These are phyloP conservation scores for Balaenoptera acutorostrata DNA, from an alignment of 2,113 vertebrate species.

Conservation along the genomic window DNA sequence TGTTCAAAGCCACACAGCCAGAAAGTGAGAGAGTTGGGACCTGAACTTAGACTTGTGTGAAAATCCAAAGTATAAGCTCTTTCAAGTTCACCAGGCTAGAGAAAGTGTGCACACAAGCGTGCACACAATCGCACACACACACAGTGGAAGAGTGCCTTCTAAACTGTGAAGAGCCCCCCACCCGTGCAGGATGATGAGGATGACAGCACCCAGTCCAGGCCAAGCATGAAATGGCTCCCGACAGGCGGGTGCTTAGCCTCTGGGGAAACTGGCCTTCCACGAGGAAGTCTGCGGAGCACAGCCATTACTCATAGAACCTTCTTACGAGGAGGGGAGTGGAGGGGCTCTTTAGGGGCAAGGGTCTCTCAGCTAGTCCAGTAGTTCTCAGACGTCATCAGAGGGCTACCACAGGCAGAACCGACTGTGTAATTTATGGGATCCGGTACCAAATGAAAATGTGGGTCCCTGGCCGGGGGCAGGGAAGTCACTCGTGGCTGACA, in stretches of 20 bases:
- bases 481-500: neutral
- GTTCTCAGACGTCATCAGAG: neutral
- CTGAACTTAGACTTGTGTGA: neutral
- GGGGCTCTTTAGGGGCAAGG: neutral
- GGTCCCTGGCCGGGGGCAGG: too few relatives aligned
- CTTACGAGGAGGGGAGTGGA: neutral
- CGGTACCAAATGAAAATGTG: neutral
- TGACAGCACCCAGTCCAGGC: neutral
- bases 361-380: too few relatives aligned
- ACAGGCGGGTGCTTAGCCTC: neutral
- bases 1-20: neutral
- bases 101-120: neutral
- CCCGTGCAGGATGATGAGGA: neutral
- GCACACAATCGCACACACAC: neutral
- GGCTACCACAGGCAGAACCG: neutral
- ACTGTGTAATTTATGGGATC: neutral
- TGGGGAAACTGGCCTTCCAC: neutral
- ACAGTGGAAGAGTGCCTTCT: neutral
- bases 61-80: neutral
- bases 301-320: neutral
- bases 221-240: neutral
- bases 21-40: neutral
- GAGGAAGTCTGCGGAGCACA: neutral
- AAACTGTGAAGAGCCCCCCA: neutral
- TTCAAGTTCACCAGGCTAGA: neutral